Evolutionary conservation across 2,888 invertebrate genomes (phyloP), one percentile per base, ranked within the genome.

Genomic region (Drosophila acutilabella): DNA sequence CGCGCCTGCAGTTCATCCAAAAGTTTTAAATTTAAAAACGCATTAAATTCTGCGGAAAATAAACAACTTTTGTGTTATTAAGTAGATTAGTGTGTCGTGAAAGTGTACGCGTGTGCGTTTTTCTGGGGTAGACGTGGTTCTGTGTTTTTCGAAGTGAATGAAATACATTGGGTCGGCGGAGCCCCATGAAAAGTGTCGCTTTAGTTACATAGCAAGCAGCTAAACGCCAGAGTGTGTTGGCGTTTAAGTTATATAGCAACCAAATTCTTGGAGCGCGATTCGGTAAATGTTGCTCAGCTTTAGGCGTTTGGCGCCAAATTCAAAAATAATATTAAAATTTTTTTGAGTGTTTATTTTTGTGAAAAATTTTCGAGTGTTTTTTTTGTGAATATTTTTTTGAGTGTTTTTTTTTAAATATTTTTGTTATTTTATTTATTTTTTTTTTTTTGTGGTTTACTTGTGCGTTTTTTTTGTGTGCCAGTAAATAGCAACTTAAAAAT

Each of bases 201-300:
- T 30, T 2, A 30, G 14, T 57, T 20, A 47, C 14, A 51, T 41
- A 66, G 47, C 67, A 72, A 10, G 0, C n/a, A 77, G 59, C 72
- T 57, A n/a, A n/a, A n/a, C n/a, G n/a, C n/a, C n/a, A n/a, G 30
- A 16, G 4, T 7, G 58, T 6, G 2, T 8, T 7, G 8, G 13
- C 16, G 10, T 10, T 8, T 16, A 14, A 41, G 14, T 41, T 23
- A 5, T 1, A n/a, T 10, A 53, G n/a, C 42, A 33, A 8, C 2
- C 13, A 53, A 1, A 13, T 42, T n/a, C n/a, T 8, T 30, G 2
- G 2, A 13, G 52, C 0, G n/a, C 2, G 26, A 1, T 4, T 2
- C 26, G 16, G 7, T 18, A 53, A 10, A 16, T 42, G 53, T 30
- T 30, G 0, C 8, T 8, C 30, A 8, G 8, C 6, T 30, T 8